A percentile compares a stretch with the other conserved stretches of the same genome.
phyloP scores from a whole-genome alignment of 2,113 vertebrate species.

The Stegastes partitus region DNA sequence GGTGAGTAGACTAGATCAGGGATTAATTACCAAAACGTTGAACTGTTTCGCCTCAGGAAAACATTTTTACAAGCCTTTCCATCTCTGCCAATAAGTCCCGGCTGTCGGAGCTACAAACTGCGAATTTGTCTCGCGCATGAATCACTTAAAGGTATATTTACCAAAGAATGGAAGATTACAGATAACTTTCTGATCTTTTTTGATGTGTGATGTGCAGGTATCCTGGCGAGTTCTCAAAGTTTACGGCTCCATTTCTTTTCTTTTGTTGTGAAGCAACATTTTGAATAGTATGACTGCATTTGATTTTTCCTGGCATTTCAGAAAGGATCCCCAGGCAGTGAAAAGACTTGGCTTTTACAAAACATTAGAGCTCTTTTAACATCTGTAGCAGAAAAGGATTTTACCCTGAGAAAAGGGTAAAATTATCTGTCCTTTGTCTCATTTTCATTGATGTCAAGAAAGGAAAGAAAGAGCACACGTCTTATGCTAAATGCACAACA shows the following conservation, averaged over 20 bases:
- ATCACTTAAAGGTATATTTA: slow-evolving; percentile 15
- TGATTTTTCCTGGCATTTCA: slow-evolving; percentile 33
- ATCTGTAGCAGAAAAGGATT: slow-evolving; percentile 27
- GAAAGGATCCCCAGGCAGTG: slow-evolving; percentile 5
- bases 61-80: slow-evolving; percentile 7
- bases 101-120: slow-evolving; percentile 8
- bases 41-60: slow-evolving; percentile 1
- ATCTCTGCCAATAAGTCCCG: slow-evolving; percentile 7
- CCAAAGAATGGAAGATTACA: slow-evolving; percentile 5
- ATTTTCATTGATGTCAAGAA: slow-evolving; percentile 41
- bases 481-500: slow-evolving; percentile 21
- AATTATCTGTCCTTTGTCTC: slow-evolving; percentile 40
- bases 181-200: neutral
- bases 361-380: slow-evolving; percentile 24
- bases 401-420: slow-evolving; percentile 29
- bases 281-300: neutral
- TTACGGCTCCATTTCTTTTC: neutral
- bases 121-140: slow-evolving; percentile 12
- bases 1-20: slow-evolving; percentile 14
- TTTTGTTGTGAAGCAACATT: slow-evolving; percentile 23
- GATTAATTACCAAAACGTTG: slow-evolving; percentile 6
- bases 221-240: slow-evolving; percentile 1
- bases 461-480: neutral
- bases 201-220: neutral
- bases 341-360: slow-evolving; percentile 19